These are phyloP conservation scores for Lagria hirta DNA, from an alignment of 2,888 invertebrate genomes.

Conservation along the genomic window DNA sequence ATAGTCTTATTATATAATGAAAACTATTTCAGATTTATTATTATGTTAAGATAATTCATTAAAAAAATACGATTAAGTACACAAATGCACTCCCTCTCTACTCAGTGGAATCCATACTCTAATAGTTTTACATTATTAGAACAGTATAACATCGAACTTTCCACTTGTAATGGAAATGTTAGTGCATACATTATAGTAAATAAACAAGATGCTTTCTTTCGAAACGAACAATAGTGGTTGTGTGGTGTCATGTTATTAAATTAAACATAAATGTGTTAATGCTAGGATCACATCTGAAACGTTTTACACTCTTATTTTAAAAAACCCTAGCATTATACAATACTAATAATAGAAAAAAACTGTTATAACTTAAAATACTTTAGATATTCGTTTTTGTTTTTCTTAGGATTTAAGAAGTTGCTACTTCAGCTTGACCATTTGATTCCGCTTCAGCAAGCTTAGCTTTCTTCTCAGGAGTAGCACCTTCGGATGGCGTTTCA, in stretches of 20 bases:
- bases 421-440: constrained; percentile 59
- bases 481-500: constrained; percentile 57
- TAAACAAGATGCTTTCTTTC: constrained; percentile 47
- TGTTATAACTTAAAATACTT: constrained; percentile 32
- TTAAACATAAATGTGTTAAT: constrained; percentile 34
- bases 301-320: constrained; percentile 14
- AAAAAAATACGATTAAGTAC: constrained; percentile 44
- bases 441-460: constrained; percentile 64
- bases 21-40: constrained; percentile 26
- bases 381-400: constrained; percentile 15
- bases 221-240: constrained; percentile 41
- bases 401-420: constrained; percentile 56
- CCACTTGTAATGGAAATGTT: constrained; percentile 22
- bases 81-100: constrained; percentile 44
- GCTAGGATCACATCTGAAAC: constrained; percentile 37
- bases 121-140: constrained; percentile 17
- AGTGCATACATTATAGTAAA: constrained; percentile 19
- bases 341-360: constrained; percentile 28
- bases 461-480: constrained; percentile 72
- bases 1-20: too few species aligned
- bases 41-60: constrained; percentile 21
- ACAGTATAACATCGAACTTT: constrained; percentile 21
- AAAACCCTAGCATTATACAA: constrained; percentile 41
- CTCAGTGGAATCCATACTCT: constrained; percentile 41
- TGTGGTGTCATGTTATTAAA: constrained; percentile 39